Percentiles rank a stretch among this genome's conserved stretches.
These are phyloP conservation scores for Otolemur crassicaudatus DNA, from an alignment of 2,797 vertebrate genomes.

Conservation along the genomic window DNA sequence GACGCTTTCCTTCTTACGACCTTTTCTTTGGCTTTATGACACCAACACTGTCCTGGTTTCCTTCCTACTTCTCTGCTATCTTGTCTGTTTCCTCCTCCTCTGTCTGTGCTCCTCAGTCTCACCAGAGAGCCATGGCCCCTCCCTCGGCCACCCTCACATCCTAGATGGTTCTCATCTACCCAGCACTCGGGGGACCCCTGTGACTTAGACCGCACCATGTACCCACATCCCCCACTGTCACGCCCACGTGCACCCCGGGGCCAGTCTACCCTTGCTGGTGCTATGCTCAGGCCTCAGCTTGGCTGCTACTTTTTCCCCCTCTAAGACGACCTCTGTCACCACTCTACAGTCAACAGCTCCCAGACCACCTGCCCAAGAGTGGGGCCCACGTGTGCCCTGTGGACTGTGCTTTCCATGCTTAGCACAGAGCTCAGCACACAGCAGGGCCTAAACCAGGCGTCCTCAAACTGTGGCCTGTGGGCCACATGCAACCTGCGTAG, in stretches of 20 bases:
- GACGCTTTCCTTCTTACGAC: neutral
- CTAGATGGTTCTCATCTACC: neutral
- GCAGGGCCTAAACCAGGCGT: neutral
- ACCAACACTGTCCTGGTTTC: neutral
- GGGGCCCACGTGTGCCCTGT: neutral
- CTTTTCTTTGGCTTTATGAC: neutral
- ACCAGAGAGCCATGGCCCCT: neutral
- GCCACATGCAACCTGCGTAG: too few species aligned
- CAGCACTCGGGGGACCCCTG: rapidly evolving
- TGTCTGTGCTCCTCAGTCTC: neutral
- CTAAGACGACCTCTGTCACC: neutral
- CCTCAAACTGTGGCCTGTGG: too few species aligned
- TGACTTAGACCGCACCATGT: rapidly evolving
- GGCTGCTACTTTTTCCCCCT: neutral
- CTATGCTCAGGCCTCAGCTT: neutral
- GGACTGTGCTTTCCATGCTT: neutral
- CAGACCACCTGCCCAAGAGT: neutral
- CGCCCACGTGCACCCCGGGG: too few species aligned
- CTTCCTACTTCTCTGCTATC: neutral
- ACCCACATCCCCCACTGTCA: neutral
- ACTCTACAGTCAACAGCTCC: neutral
- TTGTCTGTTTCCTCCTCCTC: neutral
- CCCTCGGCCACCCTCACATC: rapidly evolving
- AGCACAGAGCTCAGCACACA: neutral
- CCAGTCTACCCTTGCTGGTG: neutral